Conservation (phyloP, 2,113 vertebrate genomes). For the Rattus norvegicus region DNA sequence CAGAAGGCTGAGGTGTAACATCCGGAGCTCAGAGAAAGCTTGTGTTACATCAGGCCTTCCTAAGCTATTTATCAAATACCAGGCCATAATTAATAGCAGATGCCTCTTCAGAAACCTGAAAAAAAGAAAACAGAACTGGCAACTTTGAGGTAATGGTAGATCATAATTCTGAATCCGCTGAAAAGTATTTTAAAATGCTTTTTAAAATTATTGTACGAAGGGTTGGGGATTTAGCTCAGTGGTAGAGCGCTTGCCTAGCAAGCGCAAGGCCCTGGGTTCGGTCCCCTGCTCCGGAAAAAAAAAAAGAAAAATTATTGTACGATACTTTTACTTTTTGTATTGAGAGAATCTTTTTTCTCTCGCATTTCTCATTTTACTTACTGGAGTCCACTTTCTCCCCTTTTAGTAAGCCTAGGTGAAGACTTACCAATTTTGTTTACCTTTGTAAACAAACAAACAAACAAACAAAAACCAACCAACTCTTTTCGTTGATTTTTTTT, state of each 20-base stretch:
- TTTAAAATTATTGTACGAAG: neutral
- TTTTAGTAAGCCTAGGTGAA: neutral
- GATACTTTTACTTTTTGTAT: neutral
- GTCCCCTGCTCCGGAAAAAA: too few species aligned
- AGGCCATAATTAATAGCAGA: neutral
- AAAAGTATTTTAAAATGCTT: slow-evolving; percentile 5
- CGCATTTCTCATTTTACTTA: neutral
- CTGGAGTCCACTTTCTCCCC: neutral
- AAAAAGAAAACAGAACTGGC: neutral
- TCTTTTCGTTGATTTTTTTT: neutral
- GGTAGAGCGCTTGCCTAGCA: too few species aligned
- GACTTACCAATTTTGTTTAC: neutral
- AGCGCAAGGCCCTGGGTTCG: too few species aligned
- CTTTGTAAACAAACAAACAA: neutral
- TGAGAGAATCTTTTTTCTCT: neutral
- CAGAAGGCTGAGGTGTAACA: neutral
- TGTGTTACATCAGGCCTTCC: neutral
- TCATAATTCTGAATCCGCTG: neutral
- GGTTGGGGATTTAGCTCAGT: too few species aligned
- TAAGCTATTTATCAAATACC: neutral
- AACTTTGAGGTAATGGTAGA: neutral
- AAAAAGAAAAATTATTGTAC: neutral
- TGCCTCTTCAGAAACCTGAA: neutral
- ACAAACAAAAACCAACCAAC: neutral
- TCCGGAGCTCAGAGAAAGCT: neutral